Evolutionary conservation across 2,113 vertebrate species (phyloP).

Genomic region (Lota lota): DNA sequence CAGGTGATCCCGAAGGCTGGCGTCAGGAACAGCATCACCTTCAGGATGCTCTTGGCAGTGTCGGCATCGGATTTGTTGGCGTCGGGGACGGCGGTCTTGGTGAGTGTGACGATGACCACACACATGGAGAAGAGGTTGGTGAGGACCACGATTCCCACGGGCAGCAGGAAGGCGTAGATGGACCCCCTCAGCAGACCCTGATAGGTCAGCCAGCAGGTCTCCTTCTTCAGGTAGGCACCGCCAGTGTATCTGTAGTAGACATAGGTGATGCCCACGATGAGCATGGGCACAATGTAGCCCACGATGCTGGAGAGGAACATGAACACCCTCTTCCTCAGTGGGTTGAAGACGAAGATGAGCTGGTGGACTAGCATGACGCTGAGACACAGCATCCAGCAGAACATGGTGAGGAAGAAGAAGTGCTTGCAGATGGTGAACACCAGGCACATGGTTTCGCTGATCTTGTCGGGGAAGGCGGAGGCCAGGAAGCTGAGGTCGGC

Average conservation of each 20-base stretch:
- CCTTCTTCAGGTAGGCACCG: conserved; percentile 49
- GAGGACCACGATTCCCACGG: conserved; percentile 78
- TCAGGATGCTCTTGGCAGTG: conserved; percentile 71
- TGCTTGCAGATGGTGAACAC: conserved; percentile 79
- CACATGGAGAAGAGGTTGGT: conserved; percentile 80
- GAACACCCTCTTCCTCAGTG: conserved; percentile 82
- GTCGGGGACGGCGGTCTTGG: conserved; percentile 74
- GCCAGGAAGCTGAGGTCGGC: conserved; percentile 80
- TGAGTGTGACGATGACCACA: conserved; percentile 86
- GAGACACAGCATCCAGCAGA: conserved; percentile 93
- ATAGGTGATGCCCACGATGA: conserved; percentile 80
- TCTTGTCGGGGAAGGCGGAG: conserved; percentile 6
- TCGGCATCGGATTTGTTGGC: conserved; percentile 63
- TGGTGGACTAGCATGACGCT: conserved; percentile 91
- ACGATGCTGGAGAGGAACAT: conserved; percentile 77
- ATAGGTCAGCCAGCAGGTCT: conserved; percentile 83
- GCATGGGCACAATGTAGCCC: conserved; percentile 82
- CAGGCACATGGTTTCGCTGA: conserved; percentile 58
- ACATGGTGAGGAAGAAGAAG: conserved; percentile 86
- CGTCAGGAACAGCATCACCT: conserved; percentile 71
- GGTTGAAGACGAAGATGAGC: conserved; percentile 87
- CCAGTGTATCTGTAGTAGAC: conserved; percentile 67
- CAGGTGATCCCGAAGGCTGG: conserved; percentile 78
- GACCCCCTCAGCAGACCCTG: conserved; percentile 67
- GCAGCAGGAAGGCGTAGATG: conserved; percentile 82